Base-by-base conservation (phyloP, 2,113 vertebrate species). In the Turnix velox region DNA sequence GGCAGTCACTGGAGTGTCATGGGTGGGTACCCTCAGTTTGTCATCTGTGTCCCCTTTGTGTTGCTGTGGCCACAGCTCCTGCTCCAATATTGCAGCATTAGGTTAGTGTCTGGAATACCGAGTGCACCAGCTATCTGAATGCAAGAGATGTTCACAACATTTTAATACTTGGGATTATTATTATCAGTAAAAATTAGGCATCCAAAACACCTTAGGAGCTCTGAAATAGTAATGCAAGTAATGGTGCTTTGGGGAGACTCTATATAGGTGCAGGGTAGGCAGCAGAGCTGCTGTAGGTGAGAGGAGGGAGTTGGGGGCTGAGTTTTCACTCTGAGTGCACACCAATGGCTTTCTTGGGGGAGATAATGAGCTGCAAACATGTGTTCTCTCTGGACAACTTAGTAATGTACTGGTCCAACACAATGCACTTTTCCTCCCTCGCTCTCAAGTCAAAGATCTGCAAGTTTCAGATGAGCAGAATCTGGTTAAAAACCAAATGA, bases 11-110 rank as follows among this genome's bases (percentile, higher is more conserved):
- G 65, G n/a, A n/a, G 37, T 10, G 49, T 6, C 71, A 20, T 4
- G 4, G 30, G 1, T 28, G 75, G 24, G 4, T 22, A 6, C 40
- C 43, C 24, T n/a, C 37, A 19, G 31, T 28, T 27, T n/a, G 25
- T 35, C 16, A 6, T 1, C 35, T 2, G 33, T 48, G 61, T 17
- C 9, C 63, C 15, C 16, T 55, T 25, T 45, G 18, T 27, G 45
- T 17, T 51, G 27, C 68, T 59, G 69, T 30, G 52, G 42, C 23
- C 23, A 5, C 25, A 62, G 52, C 42, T 74, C 19, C 74, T 40
- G 39, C 46, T 48, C 66, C 4, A 1, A 8, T 51, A 1, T 3
- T 10, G 48, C 15, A 14, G 13, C 1, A 0, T 0, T 28, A 12
- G 28, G n/a, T 9, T 55, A 61, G 2, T 6, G 2, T 0, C 42